Percentiles rank a stretch among this genome's conserved stretches.
These are phyloP conservation scores for Anoplopoma fimbria DNA, from an alignment of 2,113 vertebrate genomes.

Conservation along the genomic window DNA sequence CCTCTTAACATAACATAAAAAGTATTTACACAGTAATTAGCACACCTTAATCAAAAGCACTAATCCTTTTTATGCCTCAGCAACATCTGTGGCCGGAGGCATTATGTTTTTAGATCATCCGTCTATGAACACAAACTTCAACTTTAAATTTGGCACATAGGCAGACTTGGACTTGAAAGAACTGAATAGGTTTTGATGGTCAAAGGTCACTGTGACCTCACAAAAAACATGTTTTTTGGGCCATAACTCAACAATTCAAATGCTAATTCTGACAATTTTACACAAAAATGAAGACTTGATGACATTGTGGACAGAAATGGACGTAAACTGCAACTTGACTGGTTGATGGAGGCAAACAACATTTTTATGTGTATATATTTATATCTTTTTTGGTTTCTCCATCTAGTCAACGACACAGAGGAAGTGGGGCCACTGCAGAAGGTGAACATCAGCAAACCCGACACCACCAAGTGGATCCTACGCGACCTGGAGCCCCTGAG, in stretches of 20 bases:
- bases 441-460: conserved; percentile 84
- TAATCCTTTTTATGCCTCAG: not conserved
- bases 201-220: too few species aligned
- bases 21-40: not conserved
- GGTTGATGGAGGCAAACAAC: not conserved
- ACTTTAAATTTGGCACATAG: too few species aligned
- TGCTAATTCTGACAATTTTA: too few species aligned
- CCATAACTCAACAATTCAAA: too few species aligned
- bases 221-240: too few species aligned
- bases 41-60: not conserved
- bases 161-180: too few species aligned
- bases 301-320: not conserved
- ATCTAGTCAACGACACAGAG: conserved; percentile 90
- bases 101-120: too few species aligned
- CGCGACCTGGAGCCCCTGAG: conserved; percentile 87
- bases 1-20: not conserved
- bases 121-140: too few species aligned
- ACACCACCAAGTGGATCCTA: conserved; percentile 86
- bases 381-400: not conserved
- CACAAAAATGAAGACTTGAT: too few species aligned
- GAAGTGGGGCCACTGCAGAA: conserved; percentile 86
- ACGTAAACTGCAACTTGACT: not conserved
- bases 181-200: too few species aligned
- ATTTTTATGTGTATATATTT: not conserved
- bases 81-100: too few species aligned